Conservation (phyloP, 2,888 invertebrate species). For the Torymus texanus region DNA sequence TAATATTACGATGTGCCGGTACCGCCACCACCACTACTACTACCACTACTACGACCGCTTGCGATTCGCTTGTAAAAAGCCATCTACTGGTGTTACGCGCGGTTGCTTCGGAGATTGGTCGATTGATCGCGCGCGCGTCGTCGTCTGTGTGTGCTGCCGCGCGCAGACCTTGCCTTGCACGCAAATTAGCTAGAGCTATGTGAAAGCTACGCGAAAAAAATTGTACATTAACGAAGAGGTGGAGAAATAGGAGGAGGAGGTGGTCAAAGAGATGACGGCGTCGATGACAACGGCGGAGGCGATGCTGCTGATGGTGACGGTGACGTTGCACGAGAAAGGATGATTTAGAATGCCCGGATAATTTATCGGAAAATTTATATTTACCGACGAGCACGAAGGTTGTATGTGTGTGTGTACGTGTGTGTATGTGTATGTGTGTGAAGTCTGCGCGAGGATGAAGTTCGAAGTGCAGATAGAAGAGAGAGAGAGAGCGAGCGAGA, state of each 20-base stretch:
- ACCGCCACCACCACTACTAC: background rate
- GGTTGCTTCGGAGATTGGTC: slow-evolving; percentile 17
- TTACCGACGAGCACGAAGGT: background rate
- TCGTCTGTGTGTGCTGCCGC: background rate
- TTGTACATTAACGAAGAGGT: background rate
- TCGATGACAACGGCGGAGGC: background rate
- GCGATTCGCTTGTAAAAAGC: slow-evolving; percentile 43
- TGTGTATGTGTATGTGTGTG: too few species aligned
- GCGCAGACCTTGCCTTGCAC: slow-evolving; percentile 5
- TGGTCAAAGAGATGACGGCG: background rate
- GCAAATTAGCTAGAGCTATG: slow-evolving; percentile 33
- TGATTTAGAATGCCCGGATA: slow-evolving; percentile 37
- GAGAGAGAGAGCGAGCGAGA: too few species aligned
- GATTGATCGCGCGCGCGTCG: slow-evolving; percentile 32
- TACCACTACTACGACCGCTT: too few species aligned
- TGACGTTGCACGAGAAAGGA: background rate
- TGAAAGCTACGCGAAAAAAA: slow-evolving; percentile 18
- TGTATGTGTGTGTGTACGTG: too few species aligned
- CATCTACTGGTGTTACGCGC: background rate
- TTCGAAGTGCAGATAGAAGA: too few species aligned
- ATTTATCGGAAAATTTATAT: slow-evolving; percentile 46
- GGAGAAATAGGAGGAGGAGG: background rate
- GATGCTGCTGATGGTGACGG: background rate
- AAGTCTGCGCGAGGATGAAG: too few species aligned
- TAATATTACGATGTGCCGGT: slow-evolving; percentile 17